Evolutionary conservation across 2,113 vertebrate species (phyloP), one percentile per base, ranked within the genome.

Genomic region (Grantiella picta): DNA sequence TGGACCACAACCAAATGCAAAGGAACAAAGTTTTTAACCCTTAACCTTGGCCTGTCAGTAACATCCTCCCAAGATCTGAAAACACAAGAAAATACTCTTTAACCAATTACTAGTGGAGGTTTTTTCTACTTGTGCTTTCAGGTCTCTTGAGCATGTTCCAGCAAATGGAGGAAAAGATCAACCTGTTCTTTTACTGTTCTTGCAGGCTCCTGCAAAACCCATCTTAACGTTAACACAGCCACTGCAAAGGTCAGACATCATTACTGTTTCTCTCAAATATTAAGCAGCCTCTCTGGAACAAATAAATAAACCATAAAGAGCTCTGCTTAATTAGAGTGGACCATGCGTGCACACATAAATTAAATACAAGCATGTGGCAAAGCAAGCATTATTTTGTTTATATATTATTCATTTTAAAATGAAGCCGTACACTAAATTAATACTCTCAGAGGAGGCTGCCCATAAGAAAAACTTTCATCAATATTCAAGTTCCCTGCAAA

Each of bases 241-340:
- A 28, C 65, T 86, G 44, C 21, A 81, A 92, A 75, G 86, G 95
- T 83, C 68, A 95, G 45, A 24, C 44, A 73, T 75, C 44, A 0
- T 68, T 68, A 85, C 35, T 44, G 50, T 36, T 79, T 33, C 52
- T 52, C 83, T 91, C 86, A 79, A 53, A 76, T 83, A 76, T 90
- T 91, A 91, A 83, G 82, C 73, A 84, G 73, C 38, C 28, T 42
- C 72, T 72, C 77, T 66, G 94, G 83, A 95, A 78, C 78, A 95
- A 95, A 90, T 92, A 94, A 96, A 97, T 84, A 95, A 96, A 87
- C 53, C 71, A 86, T 91, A 78, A 91, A 91, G 77, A 91, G 53
- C 63, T 50, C 35, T 52, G 56, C 72, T 96, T 95, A 91, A 93
- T 95, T 94, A 79, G 77, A 92, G 59, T 54, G 71, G 85, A 80